Percentiles rank a stretch among this genome's conserved stretches.
Evolutionary conservation across 2,113 vertebrate species (phyloP).

Genomic region (Eubucco bourcierii): DNA sequence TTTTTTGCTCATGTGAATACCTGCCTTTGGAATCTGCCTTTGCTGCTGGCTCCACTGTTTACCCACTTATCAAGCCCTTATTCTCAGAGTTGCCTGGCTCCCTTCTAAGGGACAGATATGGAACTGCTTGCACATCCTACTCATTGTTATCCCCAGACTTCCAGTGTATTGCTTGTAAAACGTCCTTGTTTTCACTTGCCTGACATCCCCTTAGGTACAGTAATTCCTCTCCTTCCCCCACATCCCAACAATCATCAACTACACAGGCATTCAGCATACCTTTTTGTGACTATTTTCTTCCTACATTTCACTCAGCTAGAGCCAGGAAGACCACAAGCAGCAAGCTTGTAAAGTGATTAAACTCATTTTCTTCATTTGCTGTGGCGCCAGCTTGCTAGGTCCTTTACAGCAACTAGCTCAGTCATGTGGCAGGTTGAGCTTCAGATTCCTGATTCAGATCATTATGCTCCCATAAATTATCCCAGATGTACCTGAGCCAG

Average conservation of each 20-base stretch:
- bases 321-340: slow-evolving; percentile 74
- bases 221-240: background rate
- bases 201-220: slow-evolving; percentile 59
- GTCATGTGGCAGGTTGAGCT: slow-evolving; percentile 72
- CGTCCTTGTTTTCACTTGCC: slow-evolving; percentile 83
- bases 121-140: background rate
- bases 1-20: background rate
- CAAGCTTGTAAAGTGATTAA: slow-evolving; percentile 79
- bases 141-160: background rate
- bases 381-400: slow-evolving; percentile 82
- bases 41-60: background rate
- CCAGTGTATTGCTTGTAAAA: slow-evolving; percentile 42
- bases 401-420: slow-evolving; percentile 81
- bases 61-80: background rate
- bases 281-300: slow-evolving; percentile 70
- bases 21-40: background rate
- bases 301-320: slow-evolving; percentile 74
- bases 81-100: background rate
- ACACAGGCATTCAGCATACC: slow-evolving; percentile 74
- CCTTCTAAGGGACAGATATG: background rate
- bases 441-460: slow-evolving; percentile 78
- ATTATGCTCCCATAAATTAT: slow-evolving; percentile 78
- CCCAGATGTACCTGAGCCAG: slow-evolving; percentile 47
- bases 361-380: slow-evolving; percentile 85
- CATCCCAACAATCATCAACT: slow-evolving; percentile 56